Base-by-base conservation (phyloP, 2,797 vertebrate genomes). In the Tamandua tetradactyla region DNA sequence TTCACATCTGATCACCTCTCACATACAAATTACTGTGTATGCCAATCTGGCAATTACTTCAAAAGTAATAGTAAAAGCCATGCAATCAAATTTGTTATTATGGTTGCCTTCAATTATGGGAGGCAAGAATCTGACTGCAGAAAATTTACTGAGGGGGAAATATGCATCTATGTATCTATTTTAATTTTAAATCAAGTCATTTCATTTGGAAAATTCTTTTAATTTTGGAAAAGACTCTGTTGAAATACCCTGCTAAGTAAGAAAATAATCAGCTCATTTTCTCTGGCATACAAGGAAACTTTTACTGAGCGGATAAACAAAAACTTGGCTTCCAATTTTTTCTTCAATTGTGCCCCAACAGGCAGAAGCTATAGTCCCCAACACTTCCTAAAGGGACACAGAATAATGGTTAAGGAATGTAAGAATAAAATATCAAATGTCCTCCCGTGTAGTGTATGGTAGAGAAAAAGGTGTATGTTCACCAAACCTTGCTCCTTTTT, bases 181-280 rank as follows among this genome's bases (percentile, higher is more conserved):
- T 96, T 95, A 95, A 97, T 97, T 97, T 97, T 93, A 96, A 92
- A 96, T 95, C 92, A 96, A 96, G 94, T 74, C 92, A 91, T 96
- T 96, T 94, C 92, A 94, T 84, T 97, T 96, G 83, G 47, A 95
- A 95, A 97, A 91, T 79, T 93, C 92, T 95, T 94, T 97, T 83
- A 89, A 90, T 95, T 94, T 91, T 94, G 55, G 66, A 72, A 88
- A 92, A 96, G 68, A 88, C 71, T 91, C 61, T 87, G 42, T 83
- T 97, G 85, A 93, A 96, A 93, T 84, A 95, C 32, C 80, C 68
- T 66, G 74, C 40, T 90, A 92, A 93, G 59, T 84, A 93, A 95
- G 89, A 89, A 96, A 89, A 96, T 87, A 87, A 93, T 88, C 72
- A 44, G 74, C 30, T 87, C 44, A 14, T 76, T 94, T 92, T 57